Percentiles rank a stretch among this genome's conserved stretches.
Evolutionary conservation across 2,113 vertebrate species (phyloP).

Genomic region (Oryzias javanicus): DNA sequence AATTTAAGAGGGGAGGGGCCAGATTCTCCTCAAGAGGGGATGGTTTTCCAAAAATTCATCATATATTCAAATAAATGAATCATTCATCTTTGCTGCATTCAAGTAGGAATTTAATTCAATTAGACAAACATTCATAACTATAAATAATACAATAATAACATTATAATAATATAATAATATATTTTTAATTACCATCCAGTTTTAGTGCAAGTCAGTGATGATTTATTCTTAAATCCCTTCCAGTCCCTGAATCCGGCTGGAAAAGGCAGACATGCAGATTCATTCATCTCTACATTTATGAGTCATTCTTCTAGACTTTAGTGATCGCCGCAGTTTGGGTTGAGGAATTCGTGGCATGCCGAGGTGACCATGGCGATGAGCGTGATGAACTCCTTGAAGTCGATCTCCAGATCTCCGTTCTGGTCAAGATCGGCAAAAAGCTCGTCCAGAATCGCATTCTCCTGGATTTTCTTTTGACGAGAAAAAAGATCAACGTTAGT

Average conservation of each 20-base stretch:
- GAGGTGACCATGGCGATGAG: conserved; percentile 77
- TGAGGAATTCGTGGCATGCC: conserved; percentile 66
- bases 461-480: conserved; percentile 64
- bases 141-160: too few relatives aligned
- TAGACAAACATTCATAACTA: neutral
- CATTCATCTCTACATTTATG: neutral
- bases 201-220: neutral
- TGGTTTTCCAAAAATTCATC: too few relatives aligned
- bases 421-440: conserved; percentile 75
- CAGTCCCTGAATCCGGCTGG: too few relatives aligned
- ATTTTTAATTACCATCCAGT: neutral
- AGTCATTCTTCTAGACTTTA: conserved; percentile 1
- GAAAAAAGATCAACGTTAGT: neutral
- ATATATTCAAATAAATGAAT: neutral
- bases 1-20: neutral
- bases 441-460: conserved; percentile 67
- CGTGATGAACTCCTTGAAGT: conserved; percentile 76
- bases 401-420: conserved; percentile 74
- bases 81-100: neutral
- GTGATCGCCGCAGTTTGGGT: conserved; percentile 4
- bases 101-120: neutral
- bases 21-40: neutral
- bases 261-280: neutral
- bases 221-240: too few relatives aligned
- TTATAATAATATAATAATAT: too few relatives aligned